Evolutionary conservation across 2,888 invertebrate species (phyloP).

Genomic region (Dione vanillae): DNA sequence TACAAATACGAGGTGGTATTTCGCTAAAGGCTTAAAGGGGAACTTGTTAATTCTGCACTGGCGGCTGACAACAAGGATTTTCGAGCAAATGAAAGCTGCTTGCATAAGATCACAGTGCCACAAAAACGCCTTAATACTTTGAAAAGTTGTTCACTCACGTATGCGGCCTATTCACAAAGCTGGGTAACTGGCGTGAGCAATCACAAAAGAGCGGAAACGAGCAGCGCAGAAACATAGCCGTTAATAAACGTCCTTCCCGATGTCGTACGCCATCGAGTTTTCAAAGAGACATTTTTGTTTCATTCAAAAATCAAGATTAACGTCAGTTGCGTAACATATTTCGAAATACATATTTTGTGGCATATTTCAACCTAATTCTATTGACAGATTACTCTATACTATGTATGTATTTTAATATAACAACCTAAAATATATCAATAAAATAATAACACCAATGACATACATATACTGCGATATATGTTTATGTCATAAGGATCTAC

Average conservation of each 20-base stretch:
- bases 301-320: slow-evolving; percentile 48
- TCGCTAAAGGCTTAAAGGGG: neutral
- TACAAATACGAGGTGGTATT: neutral
- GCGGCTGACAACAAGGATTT: slow-evolving; percentile 29
- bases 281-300: slow-evolving; percentile 49
- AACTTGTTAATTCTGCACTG: slow-evolving; percentile 1
- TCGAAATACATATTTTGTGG: too few relatives aligned
- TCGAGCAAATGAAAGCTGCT: slow-evolving; percentile 41
- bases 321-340: slow-evolving; percentile 41
- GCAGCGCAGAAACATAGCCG: slow-evolving; percentile 69
- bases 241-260: slow-evolving; percentile 71
- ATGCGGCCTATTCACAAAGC: slow-evolving; percentile 66
- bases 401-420: too few relatives aligned
- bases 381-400: too few relatives aligned
- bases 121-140: slow-evolving; percentile 65
- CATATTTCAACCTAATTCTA: too few relatives aligned
- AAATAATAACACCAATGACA: too few relatives aligned
- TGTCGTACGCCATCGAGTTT: slow-evolving; percentile 51
- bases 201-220: slow-evolving; percentile 72
- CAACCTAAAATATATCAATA: too few relatives aligned
- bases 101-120: slow-evolving; percentile 47
- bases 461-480: too few relatives aligned
- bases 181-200: slow-evolving; percentile 64
- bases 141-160: slow-evolving; percentile 70
- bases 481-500: too few relatives aligned